Base-by-base conservation (phyloP, 2,113 vertebrate species). In the Thymallus thymallus region DNA sequence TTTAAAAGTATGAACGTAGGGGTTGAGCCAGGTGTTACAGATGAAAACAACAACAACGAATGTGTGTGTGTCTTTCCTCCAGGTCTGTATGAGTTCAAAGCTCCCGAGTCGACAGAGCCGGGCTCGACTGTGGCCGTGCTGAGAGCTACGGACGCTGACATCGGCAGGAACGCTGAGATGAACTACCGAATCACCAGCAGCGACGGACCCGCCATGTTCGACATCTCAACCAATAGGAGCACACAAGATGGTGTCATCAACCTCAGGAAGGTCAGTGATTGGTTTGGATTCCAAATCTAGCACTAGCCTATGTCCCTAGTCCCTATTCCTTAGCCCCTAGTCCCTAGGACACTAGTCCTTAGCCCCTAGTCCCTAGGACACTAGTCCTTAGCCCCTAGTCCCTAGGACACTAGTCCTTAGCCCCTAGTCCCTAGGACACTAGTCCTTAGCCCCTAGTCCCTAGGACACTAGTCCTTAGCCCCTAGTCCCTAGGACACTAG, bases 71-170 rank as follows among this genome's bases (percentile, higher is more conserved):
- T 13, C 45, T 56, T 6, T 7, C 13, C 68, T 64, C 24, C 67
- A 98, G 97, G 94, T 75, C 87, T 95, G 0, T 98, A 99, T 68
- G 96, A 97, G 30, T 97, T 98, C 91, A 92, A 90, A 77, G 90
- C 92, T 46, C 93, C 91, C 0, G 97, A 99, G 82, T 95, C 95
- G 13, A 88, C 45, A 0, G 92, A 91, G 26, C 86, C 89, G 4
- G 94, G 95, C 3, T 91, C 93, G 0, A 58, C 86, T 0, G 83
- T 98, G 71, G 97, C 96, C 55, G 87, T 91, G 69, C 92, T 99
- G 86, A 95, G 88, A 74, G 97, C 97, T 72, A 89, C 91, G 0
- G 97, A 99, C 48, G 94, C 93, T 0, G 97, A 99, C 0, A 83
- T 94, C 30, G 95, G 94, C 58, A 93, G 93, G 87, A 99, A 98